Conservation (phyloP, 1,140 invertebrate species). For the Magallana angulata region DNA sequence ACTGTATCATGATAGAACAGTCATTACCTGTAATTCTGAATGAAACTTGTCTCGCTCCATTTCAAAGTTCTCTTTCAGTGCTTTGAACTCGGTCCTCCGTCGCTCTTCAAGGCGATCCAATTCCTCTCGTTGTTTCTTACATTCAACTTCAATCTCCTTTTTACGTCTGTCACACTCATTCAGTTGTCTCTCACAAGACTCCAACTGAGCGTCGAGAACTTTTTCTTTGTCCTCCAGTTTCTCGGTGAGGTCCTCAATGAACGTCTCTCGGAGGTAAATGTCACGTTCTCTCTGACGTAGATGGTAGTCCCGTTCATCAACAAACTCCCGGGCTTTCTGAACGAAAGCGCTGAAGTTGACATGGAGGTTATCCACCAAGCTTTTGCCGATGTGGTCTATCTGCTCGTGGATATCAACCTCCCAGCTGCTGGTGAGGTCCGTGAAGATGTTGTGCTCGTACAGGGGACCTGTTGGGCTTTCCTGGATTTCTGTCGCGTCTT, state of each 20-base stretch:
- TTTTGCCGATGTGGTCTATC: slow-evolving; percentile 74
- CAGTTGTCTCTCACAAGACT: slow-evolving; percentile 60
- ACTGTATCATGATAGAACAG: too few relatives aligned
- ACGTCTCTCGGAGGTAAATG: slow-evolving; percentile 59
- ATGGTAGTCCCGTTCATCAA: slow-evolving; percentile 70
- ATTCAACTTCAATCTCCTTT: slow-evolving; percentile 66
- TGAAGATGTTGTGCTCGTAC: slow-evolving; percentile 73
- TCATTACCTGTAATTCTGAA: slow-evolving; percentile 67
- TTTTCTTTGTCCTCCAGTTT: slow-evolving; percentile 69
- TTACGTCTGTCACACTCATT: slow-evolving; percentile 66
- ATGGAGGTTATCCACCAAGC: slow-evolving; percentile 72
- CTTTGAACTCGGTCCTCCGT: slow-evolving; percentile 59
- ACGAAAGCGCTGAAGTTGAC: slow-evolving; percentile 74
- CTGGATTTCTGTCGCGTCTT: slow-evolving; percentile 55
- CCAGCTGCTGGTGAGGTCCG: slow-evolving; percentile 74
- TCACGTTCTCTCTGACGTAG: slow-evolving; percentile 72
- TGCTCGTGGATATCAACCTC: slow-evolving; percentile 77
- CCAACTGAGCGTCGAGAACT: slow-evolving; percentile 64
- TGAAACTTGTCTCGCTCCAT: slow-evolving; percentile 69
- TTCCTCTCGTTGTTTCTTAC: slow-evolving; percentile 62
- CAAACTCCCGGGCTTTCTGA: slow-evolving; percentile 72
- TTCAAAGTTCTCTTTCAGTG: slow-evolving; percentile 62
- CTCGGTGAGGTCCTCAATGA: slow-evolving; percentile 56
- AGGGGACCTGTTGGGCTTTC: slow-evolving; percentile 66
- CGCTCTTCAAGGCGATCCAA: slow-evolving; percentile 57